Evolutionary conservation across 2,113 vertebrate species (phyloP).

Genomic region (Strigops habroptila): DNA sequence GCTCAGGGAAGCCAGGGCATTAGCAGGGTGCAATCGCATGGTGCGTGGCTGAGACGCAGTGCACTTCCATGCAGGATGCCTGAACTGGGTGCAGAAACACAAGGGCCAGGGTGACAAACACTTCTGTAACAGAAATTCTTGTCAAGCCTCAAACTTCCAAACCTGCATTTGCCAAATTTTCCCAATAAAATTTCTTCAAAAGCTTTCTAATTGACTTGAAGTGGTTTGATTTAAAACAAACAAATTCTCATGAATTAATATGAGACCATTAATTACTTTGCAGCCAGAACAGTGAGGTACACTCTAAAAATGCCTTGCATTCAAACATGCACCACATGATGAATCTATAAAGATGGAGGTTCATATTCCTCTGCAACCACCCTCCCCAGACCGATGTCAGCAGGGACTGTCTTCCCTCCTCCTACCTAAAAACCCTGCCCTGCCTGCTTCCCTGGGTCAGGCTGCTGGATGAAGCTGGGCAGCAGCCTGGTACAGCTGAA

Average conservation of each 20-base stretch:
- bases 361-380: rapidly evolving
- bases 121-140: neutral
- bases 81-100: rapidly evolving
- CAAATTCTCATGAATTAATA: neutral
- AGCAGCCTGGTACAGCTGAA: neutral
- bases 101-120: rapidly evolving
- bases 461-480: neutral
- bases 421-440: neutral
- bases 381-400: rapidly evolving
- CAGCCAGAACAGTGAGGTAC: neutral
- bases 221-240: neutral
- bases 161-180: neutral
- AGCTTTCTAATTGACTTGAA: neutral
- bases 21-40: rapidly evolving
- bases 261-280: neutral
- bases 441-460: rapidly evolving
- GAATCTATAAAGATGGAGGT: neutral
- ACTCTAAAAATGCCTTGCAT: rapidly evolving
- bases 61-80: rapidly evolving
- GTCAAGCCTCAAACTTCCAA: rapidly evolving
- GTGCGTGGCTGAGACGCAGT: rapidly evolving
- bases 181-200: neutral
- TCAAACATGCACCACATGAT: rapidly evolving
- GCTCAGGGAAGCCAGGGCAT: neutral
- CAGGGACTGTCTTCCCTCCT: neutral